Evolutionary conservation across 2,113 vertebrate genomes (phyloP).

Genomic region (Ammodytes dubius): DNA sequence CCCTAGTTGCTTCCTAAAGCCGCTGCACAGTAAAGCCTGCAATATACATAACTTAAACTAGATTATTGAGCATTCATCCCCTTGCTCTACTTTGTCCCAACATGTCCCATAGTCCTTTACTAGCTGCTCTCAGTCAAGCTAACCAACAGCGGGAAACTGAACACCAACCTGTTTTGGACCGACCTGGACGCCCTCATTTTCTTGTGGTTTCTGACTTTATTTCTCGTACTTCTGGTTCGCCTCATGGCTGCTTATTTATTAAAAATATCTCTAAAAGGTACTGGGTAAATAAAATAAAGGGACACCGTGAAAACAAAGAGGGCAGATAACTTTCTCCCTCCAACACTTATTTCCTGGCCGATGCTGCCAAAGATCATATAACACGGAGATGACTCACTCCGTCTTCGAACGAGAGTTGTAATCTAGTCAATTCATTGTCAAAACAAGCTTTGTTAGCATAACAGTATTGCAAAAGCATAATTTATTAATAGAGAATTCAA

Average conservation of each 20-base stretch:
- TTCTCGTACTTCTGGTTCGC: slow-evolving; percentile 66
- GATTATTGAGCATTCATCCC: no score
- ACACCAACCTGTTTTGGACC: slow-evolving; percentile 70
- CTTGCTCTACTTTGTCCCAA: not conserved
- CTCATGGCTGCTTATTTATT: slow-evolving; percentile 66
- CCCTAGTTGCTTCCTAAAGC: no score
- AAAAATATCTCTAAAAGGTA: not conserved
- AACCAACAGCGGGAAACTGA: not conserved
- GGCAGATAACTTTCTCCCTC: slow-evolving; percentile 32
- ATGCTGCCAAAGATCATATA: slow-evolving; percentile 30
- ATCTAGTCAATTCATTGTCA: no score
- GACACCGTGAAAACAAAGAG: not conserved
- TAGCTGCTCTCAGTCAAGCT: not conserved
- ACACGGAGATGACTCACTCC: not conserved
- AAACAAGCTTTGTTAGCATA: no score
- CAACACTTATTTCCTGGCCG: slow-evolving; percentile 2
- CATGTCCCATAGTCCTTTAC: slow-evolving; percentile 32
- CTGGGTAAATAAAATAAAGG: accelerated
- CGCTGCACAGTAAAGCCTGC: not conserved
- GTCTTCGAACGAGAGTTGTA: no score
- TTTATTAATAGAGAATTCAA: no score
- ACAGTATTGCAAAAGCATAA: no score
- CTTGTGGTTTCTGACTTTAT: slow-evolving; percentile 24
- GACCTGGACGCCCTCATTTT: slow-evolving; percentile 29
- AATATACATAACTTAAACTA: no score